phyloP scores from a whole-genome alignment of 2,113 vertebrate species.

The Ceyx margarethae region DNA sequence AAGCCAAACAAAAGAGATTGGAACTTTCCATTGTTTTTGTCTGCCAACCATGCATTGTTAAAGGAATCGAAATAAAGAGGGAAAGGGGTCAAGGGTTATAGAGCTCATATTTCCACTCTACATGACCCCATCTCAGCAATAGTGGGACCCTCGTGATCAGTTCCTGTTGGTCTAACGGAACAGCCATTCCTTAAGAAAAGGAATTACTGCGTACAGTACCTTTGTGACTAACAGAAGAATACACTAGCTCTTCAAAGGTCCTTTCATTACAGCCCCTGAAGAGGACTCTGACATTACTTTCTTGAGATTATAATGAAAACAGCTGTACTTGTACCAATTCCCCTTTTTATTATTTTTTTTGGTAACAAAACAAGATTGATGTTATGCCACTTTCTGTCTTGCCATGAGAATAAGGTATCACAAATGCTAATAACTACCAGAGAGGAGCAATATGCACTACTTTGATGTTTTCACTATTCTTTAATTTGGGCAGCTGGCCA shows the following conservation, averaged over 20 bases:
- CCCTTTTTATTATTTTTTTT: slow-evolving; percentile 57
- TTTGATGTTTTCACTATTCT: slow-evolving; percentile 46
- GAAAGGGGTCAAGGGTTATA: slow-evolving; percentile 69
- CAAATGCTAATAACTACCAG: slow-evolving; percentile 38
- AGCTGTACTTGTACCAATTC: slow-evolving; percentile 52
- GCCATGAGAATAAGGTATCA: slow-evolving; percentile 57
- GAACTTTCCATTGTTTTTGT: slow-evolving; percentile 71
- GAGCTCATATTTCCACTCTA: slow-evolving; percentile 78
- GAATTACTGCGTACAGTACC: slow-evolving; percentile 59
- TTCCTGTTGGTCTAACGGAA: slow-evolving; percentile 74
- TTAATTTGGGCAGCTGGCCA: slow-evolving; percentile 39
- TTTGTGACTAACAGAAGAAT: slow-evolving; percentile 72
- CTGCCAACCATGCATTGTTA: slow-evolving; percentile 73
- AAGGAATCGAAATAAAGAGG: slow-evolving; percentile 78
- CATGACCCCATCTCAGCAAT: slow-evolving; percentile 71
- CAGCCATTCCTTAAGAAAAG: slow-evolving; percentile 65
- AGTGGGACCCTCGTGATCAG: slow-evolving; percentile 67
- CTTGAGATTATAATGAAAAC: slow-evolving; percentile 63
- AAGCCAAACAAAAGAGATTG: slow-evolving; percentile 76
- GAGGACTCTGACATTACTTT: slow-evolving; percentile 68
- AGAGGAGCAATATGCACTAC: slow-evolving; percentile 31
- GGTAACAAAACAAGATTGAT: slow-evolving; percentile 68
- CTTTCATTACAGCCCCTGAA: slow-evolving; percentile 50
- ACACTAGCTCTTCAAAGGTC: slow-evolving; percentile 69
- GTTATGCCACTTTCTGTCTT: slow-evolving; percentile 64